Percentiles rank a stretch among this genome's conserved stretches.
phyloP scores from a whole-genome alignment of 1,140 invertebrate genomes.

The Babylonia areolata region DNA sequence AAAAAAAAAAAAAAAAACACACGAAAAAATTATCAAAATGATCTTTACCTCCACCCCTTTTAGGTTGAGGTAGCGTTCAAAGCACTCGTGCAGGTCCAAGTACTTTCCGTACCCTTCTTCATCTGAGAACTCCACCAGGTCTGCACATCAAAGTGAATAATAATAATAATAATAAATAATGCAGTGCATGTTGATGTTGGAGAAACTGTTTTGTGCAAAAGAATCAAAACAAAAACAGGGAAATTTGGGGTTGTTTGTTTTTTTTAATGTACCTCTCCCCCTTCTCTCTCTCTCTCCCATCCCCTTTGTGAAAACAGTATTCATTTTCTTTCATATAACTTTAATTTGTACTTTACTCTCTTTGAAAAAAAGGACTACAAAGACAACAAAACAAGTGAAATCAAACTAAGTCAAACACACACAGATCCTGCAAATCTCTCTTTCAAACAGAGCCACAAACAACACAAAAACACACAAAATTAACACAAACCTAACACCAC shows the following conservation, averaged over 20 bases:
- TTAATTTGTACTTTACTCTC: too few species aligned
- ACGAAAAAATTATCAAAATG: too few species aligned
- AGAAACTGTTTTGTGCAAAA: constrained; percentile 10
- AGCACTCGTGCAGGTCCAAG: constrained; percentile 98
- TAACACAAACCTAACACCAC: too few species aligned
- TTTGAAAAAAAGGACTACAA: too few species aligned
- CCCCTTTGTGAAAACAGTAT: too few species aligned
- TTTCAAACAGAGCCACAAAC: too few species aligned
- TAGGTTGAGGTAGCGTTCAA: constrained; percentile 96
- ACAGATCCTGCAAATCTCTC: too few species aligned
- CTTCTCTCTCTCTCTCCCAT: not conserved
- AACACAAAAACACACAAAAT: too few species aligned
- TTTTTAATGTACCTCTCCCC: not conserved
- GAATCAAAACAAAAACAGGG: not conserved
- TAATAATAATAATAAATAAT: not conserved
- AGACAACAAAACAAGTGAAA: too few species aligned
- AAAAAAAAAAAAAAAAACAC: too few species aligned
- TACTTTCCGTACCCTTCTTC: constrained; percentile 99
- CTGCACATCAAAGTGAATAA: constrained; percentile 53
- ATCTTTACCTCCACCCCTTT: constrained; percentile 91
- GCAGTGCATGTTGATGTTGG: not conserved
- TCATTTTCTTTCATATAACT: too few species aligned
- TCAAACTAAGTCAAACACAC: too few species aligned
- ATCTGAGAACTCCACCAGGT: constrained; percentile 96
- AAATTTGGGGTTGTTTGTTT: not conserved